Evolutionary conservation across 2,113 vertebrate genomes (phyloP), one percentile per base, ranked within the genome.

Genomic region (Rhabdornis inornatus): DNA sequence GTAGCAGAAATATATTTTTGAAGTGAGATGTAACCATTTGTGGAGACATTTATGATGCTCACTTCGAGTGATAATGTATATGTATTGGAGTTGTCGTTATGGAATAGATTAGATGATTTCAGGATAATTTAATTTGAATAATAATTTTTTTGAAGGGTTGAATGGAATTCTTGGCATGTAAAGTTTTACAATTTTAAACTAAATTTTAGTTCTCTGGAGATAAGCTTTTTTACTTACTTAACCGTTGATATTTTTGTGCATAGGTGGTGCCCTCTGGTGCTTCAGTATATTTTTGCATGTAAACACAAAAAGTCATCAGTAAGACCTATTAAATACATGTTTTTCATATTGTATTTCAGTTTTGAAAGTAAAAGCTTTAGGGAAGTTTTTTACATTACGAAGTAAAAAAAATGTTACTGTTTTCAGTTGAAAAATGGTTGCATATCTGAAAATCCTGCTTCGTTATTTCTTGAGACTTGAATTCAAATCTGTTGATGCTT

Each of bases 211-310:
- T 84, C 24, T 53, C 23, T 80, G 50, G 33, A 55, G 13, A 35
- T 40, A 6, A 66, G 35, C 10, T 24, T 72, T 95, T 94, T 79
- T 71, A 37, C 40, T 61, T 60, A 65, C 40, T 61, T 60, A 65
- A 0, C 2, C 1, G 15, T 39, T 63, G 21, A 5, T 49, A 15
- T 17, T 81, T 87, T 92, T 85, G 55, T 87, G 55, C 19, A 11
- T 91, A 23, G 61, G 44, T 84, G 93, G 81, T 94, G 96, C 96
- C 95, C 95, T 95, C 97, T 96, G 77, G 80, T 95, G 95, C 60
- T 76, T 65, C 40, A 31, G 5, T 7, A 4, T 35, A 56, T 78
- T 93, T 90, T 89, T 92, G 89, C 93, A 75, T 44, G 24, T 63
- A 64, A 92, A 31, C 20, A 27, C 53, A 35, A 21, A 37, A 31